A percentile compares a stretch with the other conserved stretches of the same genome.
Conservation (phyloP, 92 coral and sea anemone species). For the Zoanthus solanderi region DNA sequence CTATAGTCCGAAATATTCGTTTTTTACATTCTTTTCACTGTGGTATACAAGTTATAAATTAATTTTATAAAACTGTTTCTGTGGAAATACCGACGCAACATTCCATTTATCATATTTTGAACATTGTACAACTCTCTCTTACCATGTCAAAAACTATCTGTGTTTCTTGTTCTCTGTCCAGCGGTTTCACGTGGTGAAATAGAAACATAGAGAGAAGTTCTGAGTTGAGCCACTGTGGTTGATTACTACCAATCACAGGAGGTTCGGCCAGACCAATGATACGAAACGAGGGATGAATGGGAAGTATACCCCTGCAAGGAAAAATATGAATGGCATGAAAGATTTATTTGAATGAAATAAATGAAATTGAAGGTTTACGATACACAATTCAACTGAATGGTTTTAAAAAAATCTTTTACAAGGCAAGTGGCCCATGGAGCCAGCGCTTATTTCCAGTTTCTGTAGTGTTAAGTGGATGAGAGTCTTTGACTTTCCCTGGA, state of each 20-base stretch:
- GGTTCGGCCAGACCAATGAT: slow-evolving; percentile 96
- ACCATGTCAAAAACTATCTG: slow-evolving; percentile 89
- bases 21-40: no score
- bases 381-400: no score
- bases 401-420: no score
- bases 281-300: slow-evolving; percentile 96
- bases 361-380: not conserved
- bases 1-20: no score
- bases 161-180: slow-evolving; percentile 85
- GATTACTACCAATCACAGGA: slow-evolving; percentile 84
- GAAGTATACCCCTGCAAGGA: slow-evolving; percentile 71
- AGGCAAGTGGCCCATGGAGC: no score
- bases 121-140: not conserved
- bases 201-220: slow-evolving; percentile 91
- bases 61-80: no score
- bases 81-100: no score
- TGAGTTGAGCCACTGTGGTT: slow-evolving; percentile 94
- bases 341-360: not conserved
- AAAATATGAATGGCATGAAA: not conserved
- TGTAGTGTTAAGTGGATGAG: no score
- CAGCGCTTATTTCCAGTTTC: no score
- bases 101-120: no score
- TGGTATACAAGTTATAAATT: no score
- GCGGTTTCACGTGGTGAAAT: slow-evolving; percentile 88
- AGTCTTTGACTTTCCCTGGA: no score